Evolutionary conservation across 2,888 invertebrate species (phyloP), one percentile per base, ranked within the genome.

Genomic region (Drosophila kanekoi): DNA sequence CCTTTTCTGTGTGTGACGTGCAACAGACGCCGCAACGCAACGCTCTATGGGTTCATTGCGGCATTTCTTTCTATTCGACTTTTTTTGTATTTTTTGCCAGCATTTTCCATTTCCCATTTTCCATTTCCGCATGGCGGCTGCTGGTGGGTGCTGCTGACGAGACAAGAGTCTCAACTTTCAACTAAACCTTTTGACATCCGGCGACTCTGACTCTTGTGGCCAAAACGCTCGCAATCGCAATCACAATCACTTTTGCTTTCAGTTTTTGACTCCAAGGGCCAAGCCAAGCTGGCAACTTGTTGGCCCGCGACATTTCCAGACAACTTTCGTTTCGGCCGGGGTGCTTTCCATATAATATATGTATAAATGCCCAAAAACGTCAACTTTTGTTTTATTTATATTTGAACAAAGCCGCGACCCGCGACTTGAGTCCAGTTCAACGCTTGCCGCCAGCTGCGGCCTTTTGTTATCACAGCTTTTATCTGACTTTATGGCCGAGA

Each of bases 181-280:
- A 76, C 75, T 77, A 56, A 72, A 79, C 77, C 82, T 84, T 79
- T 87, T 68, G 74, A 48, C 67, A 60, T 14, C 51, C 48, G 33
- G 28, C 11, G 41, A 20, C 38, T 49, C 8, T 28, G 28, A 28
- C 28, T 28, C 72, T 64, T 72, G 45, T 40, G 61, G 47, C 68
- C 72, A 70, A 28, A 28, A 28, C 28, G 8, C 28, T 28, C 28
- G 28, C 28, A 28, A 28, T 28, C 28, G 8, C 69, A 40, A 16
- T 72, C 75, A 86, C 85, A 84, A 86, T 86, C 89, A 89, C 85
- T 86, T 86, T 86, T 86, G 85, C 85, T 86, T 86, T 86, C 87
- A 54, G 76, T 61, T 77, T 32, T 61, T 74, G 51, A 57, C 48
- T 44, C 58, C 66, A 77, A 77, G 75, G 75, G 77, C 79, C 60